These are phyloP conservation scores for Puffinus mauretanicus DNA, from an alignment of 2,113 vertebrate species.

Conservation along the genomic window DNA sequence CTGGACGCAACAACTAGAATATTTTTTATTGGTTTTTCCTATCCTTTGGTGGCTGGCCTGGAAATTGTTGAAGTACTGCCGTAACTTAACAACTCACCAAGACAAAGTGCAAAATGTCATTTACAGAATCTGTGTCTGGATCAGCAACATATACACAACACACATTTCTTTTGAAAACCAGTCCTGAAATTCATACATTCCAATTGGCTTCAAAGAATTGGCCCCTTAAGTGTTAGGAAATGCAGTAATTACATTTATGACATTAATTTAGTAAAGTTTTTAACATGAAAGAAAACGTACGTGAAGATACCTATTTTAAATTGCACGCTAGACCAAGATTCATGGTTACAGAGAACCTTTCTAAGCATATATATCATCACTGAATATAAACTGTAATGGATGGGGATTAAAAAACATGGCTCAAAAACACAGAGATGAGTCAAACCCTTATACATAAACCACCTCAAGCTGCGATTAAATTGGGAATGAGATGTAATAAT, in stretches of 20 bases:
- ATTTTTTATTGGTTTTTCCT: neutral
- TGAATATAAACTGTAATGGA: neutral
- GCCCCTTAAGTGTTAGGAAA: neutral
- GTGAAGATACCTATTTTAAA: neutral
- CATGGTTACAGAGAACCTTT: neutral
- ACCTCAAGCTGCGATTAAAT: constrained; percentile 10
- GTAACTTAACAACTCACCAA: neutral
- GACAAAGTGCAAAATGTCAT: neutral
- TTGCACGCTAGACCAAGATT: neutral
- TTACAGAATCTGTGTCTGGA: neutral
- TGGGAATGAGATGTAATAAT: neutral
- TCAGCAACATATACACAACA: neutral
- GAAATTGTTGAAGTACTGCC: neutral
- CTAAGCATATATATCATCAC: neutral
- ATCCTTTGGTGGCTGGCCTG: neutral
- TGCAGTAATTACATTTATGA: neutral
- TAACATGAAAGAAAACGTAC: neutral
- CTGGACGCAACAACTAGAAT: neutral
- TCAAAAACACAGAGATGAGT: neutral
- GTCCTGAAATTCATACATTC: neutral
- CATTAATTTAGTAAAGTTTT: neutral
- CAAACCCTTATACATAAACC: neutral
- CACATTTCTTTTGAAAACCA: neutral
- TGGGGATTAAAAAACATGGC: neutral
- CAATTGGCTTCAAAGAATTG: neutral